Conservation (phyloP, 2,797 vertebrate species). For the Coilia nasus region DNA sequence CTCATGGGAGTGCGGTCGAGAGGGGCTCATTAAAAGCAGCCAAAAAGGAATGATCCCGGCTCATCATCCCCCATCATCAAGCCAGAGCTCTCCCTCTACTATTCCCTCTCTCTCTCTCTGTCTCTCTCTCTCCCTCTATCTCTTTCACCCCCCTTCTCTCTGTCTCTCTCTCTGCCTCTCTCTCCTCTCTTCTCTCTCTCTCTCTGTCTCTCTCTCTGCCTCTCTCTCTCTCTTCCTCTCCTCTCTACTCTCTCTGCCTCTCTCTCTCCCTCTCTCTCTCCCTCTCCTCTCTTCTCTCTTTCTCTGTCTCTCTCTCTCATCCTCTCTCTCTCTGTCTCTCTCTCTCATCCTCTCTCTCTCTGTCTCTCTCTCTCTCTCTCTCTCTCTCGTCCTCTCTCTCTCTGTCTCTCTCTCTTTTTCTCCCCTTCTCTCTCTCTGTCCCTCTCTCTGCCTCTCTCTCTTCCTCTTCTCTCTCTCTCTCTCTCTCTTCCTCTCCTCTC, state of each 20-base stretch:
- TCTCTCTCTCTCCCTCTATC: background rate
- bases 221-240: background rate
- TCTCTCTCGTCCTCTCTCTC: no score
- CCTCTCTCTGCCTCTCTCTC: no score
- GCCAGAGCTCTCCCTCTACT: background rate
- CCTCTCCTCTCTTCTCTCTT: background rate
- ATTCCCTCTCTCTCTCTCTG: no score
- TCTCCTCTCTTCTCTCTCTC: background rate
- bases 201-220: background rate
- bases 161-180: background rate
- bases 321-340: background rate
- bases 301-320: background rate
- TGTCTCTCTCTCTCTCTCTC: no score
- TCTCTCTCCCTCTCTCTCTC: background rate
- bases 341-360: background rate
- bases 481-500: background rate
- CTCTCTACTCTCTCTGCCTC: background rate
- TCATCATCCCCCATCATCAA: background rate
- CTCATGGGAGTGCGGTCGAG: constrained; percentile 39
- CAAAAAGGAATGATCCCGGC: constrained; percentile 12
- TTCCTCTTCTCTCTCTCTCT: no score
- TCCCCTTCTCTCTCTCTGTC: background rate
- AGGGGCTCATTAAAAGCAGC: constrained; percentile 32
- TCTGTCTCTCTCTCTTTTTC: background rate
- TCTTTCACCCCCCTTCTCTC: background rate